Evolutionary conservation across 2,797 vertebrate genomes (phyloP).

Genomic region (Cryptoprocta ferox): DNA sequence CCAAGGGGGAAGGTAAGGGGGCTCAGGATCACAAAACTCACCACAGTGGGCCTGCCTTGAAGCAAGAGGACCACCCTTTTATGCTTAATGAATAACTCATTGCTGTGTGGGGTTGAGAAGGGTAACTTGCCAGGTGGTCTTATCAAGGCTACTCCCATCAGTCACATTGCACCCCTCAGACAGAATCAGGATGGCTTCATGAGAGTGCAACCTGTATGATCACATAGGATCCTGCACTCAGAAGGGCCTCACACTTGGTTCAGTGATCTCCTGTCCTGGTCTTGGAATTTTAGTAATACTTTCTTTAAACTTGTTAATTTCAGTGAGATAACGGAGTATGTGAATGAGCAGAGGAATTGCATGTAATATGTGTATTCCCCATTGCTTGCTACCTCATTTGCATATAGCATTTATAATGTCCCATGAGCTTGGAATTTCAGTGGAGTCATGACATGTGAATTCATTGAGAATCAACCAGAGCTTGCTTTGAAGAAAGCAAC

Average conservation of each 20-base stretch:
- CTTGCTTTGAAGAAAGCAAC: background rate
- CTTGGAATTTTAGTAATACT: background rate
- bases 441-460: background rate
- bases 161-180: background rate
- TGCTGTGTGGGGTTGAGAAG: background rate
- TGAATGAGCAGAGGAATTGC: background rate
- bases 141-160: background rate
- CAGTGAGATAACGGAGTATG: background rate
- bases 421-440: background rate
- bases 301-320: background rate
- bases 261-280: background rate
- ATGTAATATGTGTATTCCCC: fast-evolving
- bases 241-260: background rate
- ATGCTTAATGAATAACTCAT: background rate
- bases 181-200: background rate
- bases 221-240: background rate
- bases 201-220: background rate
- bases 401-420: background rate
- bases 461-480: background rate
- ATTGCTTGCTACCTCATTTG: background rate
- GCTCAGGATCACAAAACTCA: background rate
- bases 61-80: background rate
- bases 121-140: background rate
- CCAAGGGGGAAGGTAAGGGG: background rate
- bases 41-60: background rate